Conservation (phyloP, 2,888 invertebrate genomes). For the Apomyelois bistriatella region DNA sequence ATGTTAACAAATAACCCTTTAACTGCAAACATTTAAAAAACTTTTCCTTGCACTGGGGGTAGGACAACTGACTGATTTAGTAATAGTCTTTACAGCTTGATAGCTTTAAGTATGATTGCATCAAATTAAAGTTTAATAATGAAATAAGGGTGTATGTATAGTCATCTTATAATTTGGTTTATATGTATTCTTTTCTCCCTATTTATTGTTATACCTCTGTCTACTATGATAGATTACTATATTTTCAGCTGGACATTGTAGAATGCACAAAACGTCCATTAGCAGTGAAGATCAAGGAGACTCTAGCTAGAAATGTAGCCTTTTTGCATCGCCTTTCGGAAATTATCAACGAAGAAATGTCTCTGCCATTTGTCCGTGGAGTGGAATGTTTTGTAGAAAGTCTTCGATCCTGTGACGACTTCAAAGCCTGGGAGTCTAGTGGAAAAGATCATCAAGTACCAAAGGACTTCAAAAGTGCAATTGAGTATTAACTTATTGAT, state of each 20-base stretch:
- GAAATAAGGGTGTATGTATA: no score
- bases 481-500: slow-evolving; percentile 58
- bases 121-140: no score
- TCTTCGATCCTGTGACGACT: slow-evolving; percentile 65
- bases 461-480: slow-evolving; percentile 69
- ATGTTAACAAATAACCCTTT: no score
- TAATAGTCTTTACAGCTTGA: no score
- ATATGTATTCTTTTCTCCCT: no score
- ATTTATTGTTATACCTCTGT: no score
- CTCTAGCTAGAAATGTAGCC: slow-evolving; percentile 64
- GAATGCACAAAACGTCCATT: slow-evolving; percentile 69
- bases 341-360: slow-evolving; percentile 66
- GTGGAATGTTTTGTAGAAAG: slow-evolving; percentile 67
- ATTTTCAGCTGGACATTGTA: slow-evolving; percentile 65
- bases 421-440: slow-evolving; percentile 68
- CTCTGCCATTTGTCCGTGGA: slow-evolving; percentile 65
- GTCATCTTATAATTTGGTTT: no score
- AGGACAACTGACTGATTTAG: no score
- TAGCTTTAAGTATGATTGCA: no score
- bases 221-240: no score
- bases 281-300: slow-evolving; percentile 57
- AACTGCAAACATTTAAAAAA: slow-evolving; percentile 13
- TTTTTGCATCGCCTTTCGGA: slow-evolving; percentile 68
- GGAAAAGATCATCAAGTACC: slow-evolving; percentile 65
- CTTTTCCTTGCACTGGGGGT: no score